phyloP scores from a whole-genome alignment of 2,797 vertebrate genomes.

The Trichosurus vulpecula region DNA sequence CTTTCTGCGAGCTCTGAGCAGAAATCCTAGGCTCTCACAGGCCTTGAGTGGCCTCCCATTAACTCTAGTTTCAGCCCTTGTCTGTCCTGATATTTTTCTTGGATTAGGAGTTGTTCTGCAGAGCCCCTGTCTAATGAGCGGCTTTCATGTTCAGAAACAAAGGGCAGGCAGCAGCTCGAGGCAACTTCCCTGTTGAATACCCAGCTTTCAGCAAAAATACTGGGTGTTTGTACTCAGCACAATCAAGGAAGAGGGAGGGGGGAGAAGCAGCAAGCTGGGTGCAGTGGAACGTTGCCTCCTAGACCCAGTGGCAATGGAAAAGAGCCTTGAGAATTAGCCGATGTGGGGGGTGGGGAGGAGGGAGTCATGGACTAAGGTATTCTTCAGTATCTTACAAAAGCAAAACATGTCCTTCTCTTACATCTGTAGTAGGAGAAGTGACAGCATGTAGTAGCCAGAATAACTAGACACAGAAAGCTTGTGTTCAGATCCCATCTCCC shows the following conservation, averaged over 20 bases:
- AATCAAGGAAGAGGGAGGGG: background rate
- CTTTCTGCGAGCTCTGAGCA: background rate
- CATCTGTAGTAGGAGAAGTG: background rate
- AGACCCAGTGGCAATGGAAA: background rate
- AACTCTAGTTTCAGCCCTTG: conserved; percentile 43
- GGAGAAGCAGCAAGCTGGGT: background rate
- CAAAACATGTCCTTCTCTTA: background rate
- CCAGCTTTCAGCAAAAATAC: conserved; percentile 34
- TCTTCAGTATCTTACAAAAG: background rate
- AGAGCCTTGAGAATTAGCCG: background rate
- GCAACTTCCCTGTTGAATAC: conserved; percentile 35
- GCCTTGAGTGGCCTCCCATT: conserved; percentile 43
- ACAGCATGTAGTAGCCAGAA: background rate
- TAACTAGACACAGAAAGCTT: background rate
- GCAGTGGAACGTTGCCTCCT: conserved; percentile 13
- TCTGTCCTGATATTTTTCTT: conserved; percentile 59
- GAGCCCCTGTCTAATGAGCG: conserved; percentile 58
- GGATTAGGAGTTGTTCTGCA: conserved; percentile 58
- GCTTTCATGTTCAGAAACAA: conserved; percentile 65
- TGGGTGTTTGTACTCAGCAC: conserved; percentile 11
- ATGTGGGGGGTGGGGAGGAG: background rate
- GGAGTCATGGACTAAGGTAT: background rate
- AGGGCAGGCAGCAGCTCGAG: conserved; percentile 42
- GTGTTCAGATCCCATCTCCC: background rate
- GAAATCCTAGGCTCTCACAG: background rate